Base-by-base conservation (phyloP, 2,113 vertebrate species). In the Pluvianellus socialis region DNA sequence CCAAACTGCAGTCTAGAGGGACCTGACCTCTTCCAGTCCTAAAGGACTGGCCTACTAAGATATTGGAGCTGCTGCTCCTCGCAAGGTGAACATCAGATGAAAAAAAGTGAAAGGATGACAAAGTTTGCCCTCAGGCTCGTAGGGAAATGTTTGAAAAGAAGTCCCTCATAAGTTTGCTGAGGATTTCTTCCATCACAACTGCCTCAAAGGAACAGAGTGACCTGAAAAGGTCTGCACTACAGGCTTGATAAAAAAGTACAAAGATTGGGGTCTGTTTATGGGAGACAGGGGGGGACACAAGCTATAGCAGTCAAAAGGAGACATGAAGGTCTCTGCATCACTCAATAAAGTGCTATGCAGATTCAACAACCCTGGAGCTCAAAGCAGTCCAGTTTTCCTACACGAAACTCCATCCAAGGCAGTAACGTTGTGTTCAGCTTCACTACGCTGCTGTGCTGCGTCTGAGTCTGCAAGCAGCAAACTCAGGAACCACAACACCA, bases 401-500 rank as follows among this genome's bases (percentile, higher is more conserved):
- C 40, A 47, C 1, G 1, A 6, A 65, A 55, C 22, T 59, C 38
- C 85, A 32, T 42, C 59, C 76, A 30, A 49, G 86, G 24, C n/a
- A 55, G 27, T 28, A 71, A 61, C 3, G 3, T 33, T 20, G 9
- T 40, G n/a, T 40, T 61, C 74, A 24, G 14, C 65, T 55, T 55
- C 59, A 35, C 32, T 17, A 4, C 38, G 30, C 1, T 1, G 28
- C 28, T 1, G 1, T 14, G 28, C 65, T 61, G 59, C 12, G 7
- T 16, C 52, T 66, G 52, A 23, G 12, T 27, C 58, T 61, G 58
- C 3, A 2, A 35, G 38, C 45, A 73, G 21, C 72, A 83, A 42
- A 11, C 32, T 62, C 53, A 26, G 61, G 53, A 67, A 14, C 45
- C 59, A 30, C 66, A 55, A 1, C 45, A 53, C 0, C 18, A 23